Evolutionary conservation across 2,113 vertebrate species (phyloP), one percentile per base, ranked within the genome.

Genomic region (Aldabrachelys gigantea): DNA sequence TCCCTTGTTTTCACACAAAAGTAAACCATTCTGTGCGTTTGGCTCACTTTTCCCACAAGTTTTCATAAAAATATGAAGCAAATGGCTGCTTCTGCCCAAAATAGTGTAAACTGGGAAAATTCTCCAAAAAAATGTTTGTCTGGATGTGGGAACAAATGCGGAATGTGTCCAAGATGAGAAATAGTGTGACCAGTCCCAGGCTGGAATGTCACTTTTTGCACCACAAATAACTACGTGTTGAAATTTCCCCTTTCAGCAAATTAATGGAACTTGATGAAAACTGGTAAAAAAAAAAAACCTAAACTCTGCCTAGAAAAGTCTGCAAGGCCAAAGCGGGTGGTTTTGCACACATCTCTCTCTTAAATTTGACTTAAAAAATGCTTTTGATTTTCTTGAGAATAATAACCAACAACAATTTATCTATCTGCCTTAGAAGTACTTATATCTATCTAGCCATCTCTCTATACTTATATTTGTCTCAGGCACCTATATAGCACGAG

Each of bases 211-310:
- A 3, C 44, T 89, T 72, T 44, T 24, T 35, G 7, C 75, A 87
- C 62, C 53, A 82, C 1, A 24, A 95, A 89, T 53, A 91, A 91
- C 10, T 38, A 82, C 16, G 25, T 84, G 31, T 49, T 76, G 56
- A 52, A 57, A 92, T 88, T 52, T 75, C 69, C 65, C 38, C 65
- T 84, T 0, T 1, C 9, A 4, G 6, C 80, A 79, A 47, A 14
- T 0, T 0, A 93, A 41, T 0, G 0, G 59, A 94, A 16, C 31
- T 91, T 83, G 65, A 85, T 9, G 53, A 62, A 35, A 62, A 62
- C 62, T 35, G 31, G 29, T 65, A 8, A 65, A 65, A 65, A 65
- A 35, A 16, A 53, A 5, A 47, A 94, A 47, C 54, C 80, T 85
- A 47, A 75, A 11, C 3, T 44, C 56, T 0, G 0, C 78, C 27